Conservation (phyloP, 2,113 vertebrate genomes). For the Potamarius usumacintae region DNA sequence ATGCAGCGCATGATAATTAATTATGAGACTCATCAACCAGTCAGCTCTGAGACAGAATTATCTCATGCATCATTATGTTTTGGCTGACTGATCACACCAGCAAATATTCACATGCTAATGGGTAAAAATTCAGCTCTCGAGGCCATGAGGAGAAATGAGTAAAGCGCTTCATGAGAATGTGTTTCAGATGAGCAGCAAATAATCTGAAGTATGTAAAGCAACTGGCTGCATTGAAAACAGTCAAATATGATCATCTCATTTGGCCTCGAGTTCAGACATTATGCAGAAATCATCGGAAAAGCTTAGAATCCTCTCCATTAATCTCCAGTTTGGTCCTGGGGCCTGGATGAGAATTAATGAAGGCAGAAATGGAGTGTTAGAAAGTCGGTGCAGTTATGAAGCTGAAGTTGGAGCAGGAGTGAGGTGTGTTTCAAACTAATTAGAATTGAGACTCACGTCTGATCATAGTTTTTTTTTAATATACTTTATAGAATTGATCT, state of each 20-base stretch:
- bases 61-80: conserved; percentile 26
- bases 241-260: not conserved
- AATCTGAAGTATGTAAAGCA: not conserved
- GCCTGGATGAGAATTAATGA: conserved; percentile 1
- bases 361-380: not conserved
- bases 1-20: conserved; percentile 29
- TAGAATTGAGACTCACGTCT: not conserved
- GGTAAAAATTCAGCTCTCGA: not conserved
- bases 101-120: not conserved
- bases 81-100: conserved; percentile 7
- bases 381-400: not conserved
- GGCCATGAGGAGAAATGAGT: not conserved
- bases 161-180: not conserved
- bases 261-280: not conserved
- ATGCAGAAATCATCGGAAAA: conserved; percentile 3
- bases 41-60: not conserved
- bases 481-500: not conserved
- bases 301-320: conserved; percentile 14
- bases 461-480: not conserved
- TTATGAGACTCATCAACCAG: conserved; percentile 21
- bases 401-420: not conserved
- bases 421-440: not conserved
- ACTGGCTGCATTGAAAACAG: not conserved
- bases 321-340: not conserved
- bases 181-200: not conserved